Evolutionary conservation across 2,888 invertebrate species (phyloP).

Genomic region (Diabrotica balteata): DNA sequence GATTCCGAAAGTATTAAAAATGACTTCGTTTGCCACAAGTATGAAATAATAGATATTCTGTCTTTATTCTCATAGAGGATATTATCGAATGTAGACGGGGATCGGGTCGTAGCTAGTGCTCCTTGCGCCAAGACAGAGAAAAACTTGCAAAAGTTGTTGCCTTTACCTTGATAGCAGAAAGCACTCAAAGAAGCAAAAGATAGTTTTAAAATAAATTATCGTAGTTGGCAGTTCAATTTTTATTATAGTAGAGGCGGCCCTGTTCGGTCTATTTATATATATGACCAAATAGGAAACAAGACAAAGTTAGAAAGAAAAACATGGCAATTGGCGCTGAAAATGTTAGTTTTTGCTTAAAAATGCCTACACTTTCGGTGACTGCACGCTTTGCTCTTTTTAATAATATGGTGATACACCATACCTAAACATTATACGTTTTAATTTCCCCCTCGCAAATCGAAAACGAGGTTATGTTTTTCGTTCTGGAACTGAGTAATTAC

Average conservation of each 20-base stretch:
- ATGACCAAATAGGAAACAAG: constrained; percentile 21
- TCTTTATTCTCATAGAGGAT: too few relatives aligned
- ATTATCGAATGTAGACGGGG: too few relatives aligned
- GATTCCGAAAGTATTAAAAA: too few relatives aligned
- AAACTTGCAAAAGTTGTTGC: too few relatives aligned
- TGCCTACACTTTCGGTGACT: constrained; percentile 46
- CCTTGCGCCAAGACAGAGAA: background rate
- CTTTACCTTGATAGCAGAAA: too few relatives aligned
- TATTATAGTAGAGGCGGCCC: background rate
- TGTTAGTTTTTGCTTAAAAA: constrained; percentile 49
- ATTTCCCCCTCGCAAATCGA: constrained; percentile 23
- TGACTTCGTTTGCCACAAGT: too few relatives aligned
- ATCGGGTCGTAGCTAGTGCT: too few relatives aligned
- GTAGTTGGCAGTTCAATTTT: background rate
- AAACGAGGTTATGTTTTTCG: constrained; percentile 16
- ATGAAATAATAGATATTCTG: too few relatives aligned
- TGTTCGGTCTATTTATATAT: constrained; percentile 4
- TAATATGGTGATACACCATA: constrained; percentile 42
- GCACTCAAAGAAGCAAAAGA: too few relatives aligned
- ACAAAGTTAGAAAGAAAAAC: constrained; percentile 50
- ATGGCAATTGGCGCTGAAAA: constrained; percentile 55
- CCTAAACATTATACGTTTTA: constrained; percentile 40
- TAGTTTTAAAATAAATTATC: too few relatives aligned
- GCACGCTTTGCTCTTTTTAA: constrained; percentile 45
- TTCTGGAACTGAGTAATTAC: constrained; percentile 14